phyloP scores from a whole-genome alignment of 2,113 vertebrate species.

The Phalacrocorax brasilianus region DNA sequence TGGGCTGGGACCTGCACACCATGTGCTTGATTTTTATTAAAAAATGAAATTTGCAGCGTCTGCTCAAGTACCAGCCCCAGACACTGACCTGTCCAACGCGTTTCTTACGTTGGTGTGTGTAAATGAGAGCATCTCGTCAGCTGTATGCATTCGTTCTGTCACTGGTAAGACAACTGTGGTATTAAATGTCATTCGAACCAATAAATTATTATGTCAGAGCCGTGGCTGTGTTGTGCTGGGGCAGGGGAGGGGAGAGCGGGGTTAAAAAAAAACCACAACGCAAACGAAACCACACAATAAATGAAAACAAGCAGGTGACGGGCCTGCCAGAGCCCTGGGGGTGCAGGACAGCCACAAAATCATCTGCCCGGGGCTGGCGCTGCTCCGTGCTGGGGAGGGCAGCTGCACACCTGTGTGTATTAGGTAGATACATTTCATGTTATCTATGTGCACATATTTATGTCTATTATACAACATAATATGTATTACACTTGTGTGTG shows the following conservation, averaged over 20 bases:
- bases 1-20: neutral
- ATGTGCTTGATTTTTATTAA: slow-evolving; percentile 25
- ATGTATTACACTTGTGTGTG: neutral
- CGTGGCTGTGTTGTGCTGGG: neutral
- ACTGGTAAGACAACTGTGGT: slow-evolving; percentile 61
- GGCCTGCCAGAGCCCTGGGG: neutral
- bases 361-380: neutral
- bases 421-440: neutral
- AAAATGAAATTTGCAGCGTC: neutral
- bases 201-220: slow-evolving; percentile 70
- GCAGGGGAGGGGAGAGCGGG: neutral
- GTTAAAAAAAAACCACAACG: no score
- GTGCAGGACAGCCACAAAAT: neutral
- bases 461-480: neutral
- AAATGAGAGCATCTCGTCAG: slow-evolving; percentile 33
- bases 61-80: neutral
- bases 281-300: neutral
- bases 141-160: slow-evolving; percentile 61
- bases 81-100: neutral
- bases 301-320: fast-evolving
- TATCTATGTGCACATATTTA: fast-evolving
- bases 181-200: slow-evolving; percentile 68
- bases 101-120: slow-evolving; percentile 57
- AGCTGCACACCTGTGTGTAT: neutral
- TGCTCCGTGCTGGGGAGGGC: no score